Evolutionary conservation across 2,797 vertebrate species (phyloP), one percentile per base, ranked within the genome.

Genomic region (Zenarchopterus dispar): DNA sequence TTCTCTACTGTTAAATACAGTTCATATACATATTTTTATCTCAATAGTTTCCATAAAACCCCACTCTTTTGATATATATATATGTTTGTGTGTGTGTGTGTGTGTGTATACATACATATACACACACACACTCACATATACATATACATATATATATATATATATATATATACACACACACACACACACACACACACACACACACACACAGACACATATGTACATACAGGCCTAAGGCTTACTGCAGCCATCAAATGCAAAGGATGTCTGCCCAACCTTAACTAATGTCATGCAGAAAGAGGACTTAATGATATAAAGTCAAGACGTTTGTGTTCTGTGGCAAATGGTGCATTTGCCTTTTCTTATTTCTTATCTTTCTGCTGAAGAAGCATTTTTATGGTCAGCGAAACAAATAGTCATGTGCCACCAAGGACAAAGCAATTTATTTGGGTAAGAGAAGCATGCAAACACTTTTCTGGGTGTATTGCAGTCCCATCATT

Each of bases 301-400:
- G 70, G 62, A 31, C 62, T 44, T 45, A 67, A 67, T 56, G 1
- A 77, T 45, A 73, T 71, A 62, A 56, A 69, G 33, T 28, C 22
- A 50, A 44, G 28, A 47, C 36, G 51, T 16, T 43, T 67, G 33
- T 56, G 51, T 55, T 64, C 42, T 44, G 36, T 31, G 54, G 56
- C 15, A 5, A 21, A 1, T 44, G 39, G 33, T 39, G n/a, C 42
- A 58, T 70, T 73, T 63, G 49, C 50, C 41, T 50, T 73, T 74
- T 63, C 39, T 33, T 17, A 53, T 41, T 0, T 31, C 21, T 52
- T 17, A 28, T 23, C 8, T 70, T 77, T 79, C 71, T 81, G 77
- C 81, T 83, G 77, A 84, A 61, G 43, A 28, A 42, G 75, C 62
- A 65, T 52, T 76, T 82, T 78, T n/a, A 64, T 39, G 62, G 53